Evolutionary conservation across 1,140 invertebrate genomes (phyloP).

Genomic region (Trissolcus basalis): DNA sequence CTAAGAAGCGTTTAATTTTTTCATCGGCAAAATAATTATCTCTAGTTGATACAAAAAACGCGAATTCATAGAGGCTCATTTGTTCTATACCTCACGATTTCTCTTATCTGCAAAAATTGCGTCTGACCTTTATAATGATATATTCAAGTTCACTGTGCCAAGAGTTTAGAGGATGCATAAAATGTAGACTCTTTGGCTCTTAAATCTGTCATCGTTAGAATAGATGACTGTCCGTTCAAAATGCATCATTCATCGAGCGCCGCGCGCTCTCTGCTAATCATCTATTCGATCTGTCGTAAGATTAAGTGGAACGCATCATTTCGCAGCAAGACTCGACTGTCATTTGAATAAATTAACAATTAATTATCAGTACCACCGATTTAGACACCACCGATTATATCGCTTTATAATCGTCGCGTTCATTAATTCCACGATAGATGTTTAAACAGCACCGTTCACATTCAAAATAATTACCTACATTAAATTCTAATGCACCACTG

Average conservation of each 20-base stretch:
- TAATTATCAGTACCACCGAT: constrained; percentile 50
- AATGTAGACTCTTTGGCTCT: background rate
- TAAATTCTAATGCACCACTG: constrained; percentile 41
- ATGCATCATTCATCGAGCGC: constrained; percentile 16
- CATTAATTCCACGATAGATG: constrained; percentile 36
- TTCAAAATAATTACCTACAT: constrained; percentile 48
- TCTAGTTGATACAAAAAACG: too few species aligned
- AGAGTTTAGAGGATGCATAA: too few species aligned
- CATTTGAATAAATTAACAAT: constrained; percentile 60
- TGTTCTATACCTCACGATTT: too few species aligned
- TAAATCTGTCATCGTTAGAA: constrained; percentile 22
- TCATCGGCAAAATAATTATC: too few species aligned
- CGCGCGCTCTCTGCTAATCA: constrained; percentile 34
- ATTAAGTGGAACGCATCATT: constrained; percentile 41
- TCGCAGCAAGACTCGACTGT: constrained; percentile 36
- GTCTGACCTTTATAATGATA: too few species aligned
- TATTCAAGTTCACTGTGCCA: too few species aligned
- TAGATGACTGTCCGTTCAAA: constrained; percentile 15
- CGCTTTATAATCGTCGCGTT: constrained; percentile 41
- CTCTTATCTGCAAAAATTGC: too few species aligned
- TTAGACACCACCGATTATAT: constrained; percentile 48
- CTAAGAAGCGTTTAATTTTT: too few species aligned
- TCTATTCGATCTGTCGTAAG: constrained; percentile 38
- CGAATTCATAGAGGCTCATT: too few species aligned
- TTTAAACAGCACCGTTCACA: constrained; percentile 26